phyloP scores from a whole-genome alignment of 2,797 vertebrate genomes.

The Sandelia bainsii region DNA sequence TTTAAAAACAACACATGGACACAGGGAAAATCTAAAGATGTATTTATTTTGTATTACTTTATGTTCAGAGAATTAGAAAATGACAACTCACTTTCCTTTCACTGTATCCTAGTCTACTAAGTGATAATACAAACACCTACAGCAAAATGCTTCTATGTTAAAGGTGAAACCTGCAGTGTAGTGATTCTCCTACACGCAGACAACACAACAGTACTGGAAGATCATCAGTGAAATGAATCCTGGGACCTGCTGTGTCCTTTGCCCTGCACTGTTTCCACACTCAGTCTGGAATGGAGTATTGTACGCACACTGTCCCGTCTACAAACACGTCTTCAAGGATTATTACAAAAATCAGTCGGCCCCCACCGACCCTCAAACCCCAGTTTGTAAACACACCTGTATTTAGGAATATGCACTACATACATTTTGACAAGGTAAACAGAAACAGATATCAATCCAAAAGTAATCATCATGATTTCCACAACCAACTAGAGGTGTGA shows the following conservation, averaged over 20 bases:
- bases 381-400: not conserved
- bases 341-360: no score
- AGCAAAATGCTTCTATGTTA: slow-evolving; percentile 67
- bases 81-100: slow-evolving; percentile 65
- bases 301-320: not conserved
- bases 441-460: no score
- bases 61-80: slow-evolving; percentile 75
- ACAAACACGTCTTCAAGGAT: no score
- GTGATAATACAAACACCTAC: slow-evolving; percentile 75
- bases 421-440: not conserved
- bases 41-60: slow-evolving; percentile 77
- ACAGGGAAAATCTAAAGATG: slow-evolving; percentile 69
- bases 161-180: slow-evolving; percentile 44
- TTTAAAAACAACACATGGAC: slow-evolving; percentile 35
- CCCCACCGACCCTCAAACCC: not conserved
- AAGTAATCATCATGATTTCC: no score
- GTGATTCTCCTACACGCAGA: slow-evolving; percentile 51
- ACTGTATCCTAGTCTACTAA: slow-evolving; percentile 71
- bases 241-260: slow-evolving; percentile 3
- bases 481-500: no score
- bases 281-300: slow-evolving; percentile 49
- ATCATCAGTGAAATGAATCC: slow-evolving; percentile 38
- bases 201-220: slow-evolving; percentile 39
- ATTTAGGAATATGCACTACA: not conserved
- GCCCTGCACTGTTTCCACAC: not conserved